Evolutionary conservation across 2,797 vertebrate species (phyloP), one percentile per base, ranked within the genome.

Genomic region (Amniataba percoides): DNA sequence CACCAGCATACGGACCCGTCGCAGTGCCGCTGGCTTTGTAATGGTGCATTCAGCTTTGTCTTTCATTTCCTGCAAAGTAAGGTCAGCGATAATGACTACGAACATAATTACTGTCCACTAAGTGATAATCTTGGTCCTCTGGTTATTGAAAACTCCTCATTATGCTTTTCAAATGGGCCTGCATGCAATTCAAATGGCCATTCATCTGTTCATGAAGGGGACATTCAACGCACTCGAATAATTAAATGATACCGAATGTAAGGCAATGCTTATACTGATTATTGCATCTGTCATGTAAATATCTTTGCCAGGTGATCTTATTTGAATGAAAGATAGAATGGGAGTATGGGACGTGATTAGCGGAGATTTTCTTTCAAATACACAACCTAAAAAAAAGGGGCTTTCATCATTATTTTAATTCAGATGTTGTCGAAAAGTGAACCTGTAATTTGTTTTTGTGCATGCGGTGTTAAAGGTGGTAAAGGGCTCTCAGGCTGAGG

Each of bases 191-290:
- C 75, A 83, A 80, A 81, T 76, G 8, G 53, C 25, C 65, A 81
- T 77, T 89, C 71, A 81, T 87, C 57, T 80, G 36, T 51, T 78
- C 16, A 51, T 83, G 69, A 81, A 81, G 81, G 60, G 55, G 49
- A 59, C 21, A 76, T 80, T 86, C 55, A 66, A 5, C 59, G 4
- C 64, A 58, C 11, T 77, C 16, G 2, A 68, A 57, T 79, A 79
- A 82, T 81, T 64, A 40, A 67, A 86, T 78, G 49, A 76, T 72
- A 42, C 21, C 25, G 5, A 68, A 31, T 61, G 34, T 77, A 55
- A 79, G 23, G 48, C n/a, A 34, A 62, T 70, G 36, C 25, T 49
- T 59, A 18, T 48, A 34, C 34, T 23, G 19, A 77, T 40, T 57
- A 78, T 16, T 71, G 18, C 2, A 67, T 61, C 70, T 77, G 46